These are phyloP conservation scores for Plectus sambesii DNA, from an alignment of 1,140 invertebrate genomes.

Conservation along the genomic window DNA sequence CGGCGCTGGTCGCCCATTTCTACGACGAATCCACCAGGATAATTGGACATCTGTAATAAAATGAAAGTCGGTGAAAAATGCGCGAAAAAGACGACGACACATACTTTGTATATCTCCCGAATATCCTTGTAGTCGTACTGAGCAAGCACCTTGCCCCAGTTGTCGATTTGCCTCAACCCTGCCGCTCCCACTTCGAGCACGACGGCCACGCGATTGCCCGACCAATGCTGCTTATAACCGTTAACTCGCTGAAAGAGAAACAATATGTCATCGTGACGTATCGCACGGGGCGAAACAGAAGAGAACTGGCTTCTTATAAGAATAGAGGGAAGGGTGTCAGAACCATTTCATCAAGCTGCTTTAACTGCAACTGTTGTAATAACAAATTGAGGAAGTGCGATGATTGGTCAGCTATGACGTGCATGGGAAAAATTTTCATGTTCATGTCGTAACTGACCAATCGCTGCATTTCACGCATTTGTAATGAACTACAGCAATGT, in stretches of 20 bases:
- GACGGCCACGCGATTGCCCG: conserved; percentile 70
- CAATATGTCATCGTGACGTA: conserved; percentile 2
- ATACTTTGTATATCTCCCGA: conserved; percentile 60
- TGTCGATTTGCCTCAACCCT: conserved; percentile 70
- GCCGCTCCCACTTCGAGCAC: conserved; percentile 75
- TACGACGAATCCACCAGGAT: conserved; percentile 67
- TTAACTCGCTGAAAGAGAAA: conserved; percentile 62
- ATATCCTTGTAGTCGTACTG: conserved; percentile 76
- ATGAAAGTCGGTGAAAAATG: conserved; percentile 50
- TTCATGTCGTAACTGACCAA: no score
- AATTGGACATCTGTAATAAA: conserved; percentile 55
- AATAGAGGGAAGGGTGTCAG: no score
- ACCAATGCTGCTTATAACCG: conserved; percentile 90
- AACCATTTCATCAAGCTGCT: no score
- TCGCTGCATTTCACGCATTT: no score
- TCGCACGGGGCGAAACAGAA: no score
- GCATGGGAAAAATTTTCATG: no score
- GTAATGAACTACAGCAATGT: no score
- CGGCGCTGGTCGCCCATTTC: conserved; percentile 40
- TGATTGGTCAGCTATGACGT: no score
- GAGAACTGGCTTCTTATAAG: no score
- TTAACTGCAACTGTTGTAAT: no score
- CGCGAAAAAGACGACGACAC: conserved; percentile 43
- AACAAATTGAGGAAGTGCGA: no score
- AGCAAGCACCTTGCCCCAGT: conserved; percentile 53